These are phyloP conservation scores for Tubulanus polymorphus DNA, from an alignment of 2,888 invertebrate genomes.

Conservation along the genomic window DNA sequence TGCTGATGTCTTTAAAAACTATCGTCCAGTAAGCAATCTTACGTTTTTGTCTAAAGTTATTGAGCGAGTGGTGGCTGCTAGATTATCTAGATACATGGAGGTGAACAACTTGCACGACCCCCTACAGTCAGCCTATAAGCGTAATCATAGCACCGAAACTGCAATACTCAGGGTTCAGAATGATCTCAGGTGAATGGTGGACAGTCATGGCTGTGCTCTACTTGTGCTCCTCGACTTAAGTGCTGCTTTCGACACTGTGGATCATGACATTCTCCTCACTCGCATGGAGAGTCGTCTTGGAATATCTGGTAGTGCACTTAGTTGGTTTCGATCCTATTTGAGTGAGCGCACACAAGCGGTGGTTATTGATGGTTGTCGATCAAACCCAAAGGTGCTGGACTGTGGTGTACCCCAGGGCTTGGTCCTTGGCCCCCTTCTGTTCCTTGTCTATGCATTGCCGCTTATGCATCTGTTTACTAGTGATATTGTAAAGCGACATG, in stretches of 20 bases:
- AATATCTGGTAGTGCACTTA: constrained; percentile 12
- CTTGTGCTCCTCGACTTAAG: constrained; percentile 16
- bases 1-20: constrained; percentile 8
- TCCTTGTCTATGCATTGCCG: constrained; percentile 11
- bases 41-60: constrained; percentile 15
- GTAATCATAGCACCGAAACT: constrained; percentile 8
- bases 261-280: constrained; percentile 10
- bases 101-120: constrained; percentile 4
- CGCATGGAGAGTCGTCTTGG: constrained; percentile 7
- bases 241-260: constrained; percentile 18
- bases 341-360: constrained; percentile 14
- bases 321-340: constrained; percentile 16
- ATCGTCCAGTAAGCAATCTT: constrained; percentile 13
- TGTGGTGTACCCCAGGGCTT: constrained; percentile 4
- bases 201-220: constrained; percentile 9
- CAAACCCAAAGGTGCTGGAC: background rate
- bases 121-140: constrained; percentile 11
- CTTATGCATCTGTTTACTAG: constrained; percentile 15
- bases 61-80: constrained; percentile 7
- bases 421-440: constrained; percentile 12
- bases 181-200: constrained; percentile 2
- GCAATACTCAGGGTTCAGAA: constrained; percentile 8
- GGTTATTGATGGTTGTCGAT: background rate
- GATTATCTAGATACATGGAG: constrained; percentile 4
- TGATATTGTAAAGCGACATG: constrained; percentile 16